Base-by-base conservation (phyloP, 2,797 vertebrate genomes). In the Xyrichtys novacula region DNA sequence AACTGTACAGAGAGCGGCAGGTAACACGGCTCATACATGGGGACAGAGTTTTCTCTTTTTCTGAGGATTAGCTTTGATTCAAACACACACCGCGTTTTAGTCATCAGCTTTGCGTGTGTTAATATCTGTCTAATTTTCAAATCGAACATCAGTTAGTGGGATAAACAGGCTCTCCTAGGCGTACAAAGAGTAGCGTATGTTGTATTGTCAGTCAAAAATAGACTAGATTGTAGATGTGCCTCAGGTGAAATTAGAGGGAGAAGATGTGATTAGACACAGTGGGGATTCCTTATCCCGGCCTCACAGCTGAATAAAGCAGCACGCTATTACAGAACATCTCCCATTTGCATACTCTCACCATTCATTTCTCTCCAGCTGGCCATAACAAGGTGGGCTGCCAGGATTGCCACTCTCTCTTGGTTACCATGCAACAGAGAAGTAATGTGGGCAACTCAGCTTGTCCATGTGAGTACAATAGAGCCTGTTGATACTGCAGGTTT, bases 191-290 rank as follows among this genome's bases (percentile, higher is more conserved):
- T 49, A 66, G 71, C 48, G 44, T 7, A 39, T 64, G 65, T 56
- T 40, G 52, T 70, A 69, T 75, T 67, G 78, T 31, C 44, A 15
- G 62, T 85, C 80, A 84, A 58, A 90, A 87, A 86, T 71, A 88
- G 83, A 89, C 78, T 42, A 52, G 49, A 89, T 80, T 83, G 78
- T 31, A 36, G 83, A 84, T 81, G 74, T 56, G 71, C 78, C 84
- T 85, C 60, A 68, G 87, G 84, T 88, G 76, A 87, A 88, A 87
- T 62, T 78, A 85, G 69, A 86, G 59, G 54, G 71, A 81, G 75
- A 84, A 81, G 84, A 87, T 88, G 83, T 85, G 86, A 91, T 92
- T 85, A 88, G 84, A 81, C 82, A 80, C 82, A 85, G 80, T 67
- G 66, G 83, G 85, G 81, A 78, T 86, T 82, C 83, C 79, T 88